phyloP scores from a whole-genome alignment of 2,888 invertebrate species.

The Microctonus hyperodae region DNA sequence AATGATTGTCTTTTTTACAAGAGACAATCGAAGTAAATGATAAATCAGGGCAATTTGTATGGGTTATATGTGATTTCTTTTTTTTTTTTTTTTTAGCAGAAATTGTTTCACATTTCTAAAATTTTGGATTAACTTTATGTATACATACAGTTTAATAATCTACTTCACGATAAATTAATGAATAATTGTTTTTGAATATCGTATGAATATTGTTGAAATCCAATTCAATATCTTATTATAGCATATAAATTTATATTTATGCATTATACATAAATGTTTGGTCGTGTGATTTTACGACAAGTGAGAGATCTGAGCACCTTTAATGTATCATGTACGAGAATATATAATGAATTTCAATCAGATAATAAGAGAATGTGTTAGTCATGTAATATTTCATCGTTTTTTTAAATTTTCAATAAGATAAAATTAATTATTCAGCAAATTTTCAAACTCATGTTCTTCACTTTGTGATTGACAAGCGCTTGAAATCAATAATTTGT shows the following conservation, averaged over 20 bases:
- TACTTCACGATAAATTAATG: not conserved
- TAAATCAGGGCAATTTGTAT: slow-evolving; percentile 47
- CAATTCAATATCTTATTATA: slow-evolving; percentile 10
- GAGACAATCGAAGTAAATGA: slow-evolving; percentile 30
- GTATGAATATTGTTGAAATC: slow-evolving; percentile 11
- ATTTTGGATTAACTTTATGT: no score
- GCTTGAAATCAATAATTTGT: no score
- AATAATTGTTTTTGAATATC: not conserved
- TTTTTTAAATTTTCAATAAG: no score
- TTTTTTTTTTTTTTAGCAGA: slow-evolving; percentile 40
- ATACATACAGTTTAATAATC: not conserved
- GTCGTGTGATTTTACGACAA: slow-evolving; percentile 39
- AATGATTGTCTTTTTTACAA: slow-evolving; percentile 31
- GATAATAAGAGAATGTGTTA: slow-evolving; percentile 46
- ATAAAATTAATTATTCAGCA: no score
- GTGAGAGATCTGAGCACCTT: slow-evolving; percentile 45
- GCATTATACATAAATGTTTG: slow-evolving; percentile 48
- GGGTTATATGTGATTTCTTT: slow-evolving; percentile 35
- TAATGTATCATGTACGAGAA: slow-evolving; percentile 36
- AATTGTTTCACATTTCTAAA: slow-evolving; percentile 28
- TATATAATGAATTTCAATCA: slow-evolving; percentile 42
- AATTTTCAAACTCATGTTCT: no score
- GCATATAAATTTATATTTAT: slow-evolving; percentile 27
- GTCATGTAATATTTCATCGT: no score
- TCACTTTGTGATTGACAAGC: no score